Evolutionary conservation across 2,113 vertebrate species (phyloP).

Genomic region (Onychorhynchus coronatus): DNA sequence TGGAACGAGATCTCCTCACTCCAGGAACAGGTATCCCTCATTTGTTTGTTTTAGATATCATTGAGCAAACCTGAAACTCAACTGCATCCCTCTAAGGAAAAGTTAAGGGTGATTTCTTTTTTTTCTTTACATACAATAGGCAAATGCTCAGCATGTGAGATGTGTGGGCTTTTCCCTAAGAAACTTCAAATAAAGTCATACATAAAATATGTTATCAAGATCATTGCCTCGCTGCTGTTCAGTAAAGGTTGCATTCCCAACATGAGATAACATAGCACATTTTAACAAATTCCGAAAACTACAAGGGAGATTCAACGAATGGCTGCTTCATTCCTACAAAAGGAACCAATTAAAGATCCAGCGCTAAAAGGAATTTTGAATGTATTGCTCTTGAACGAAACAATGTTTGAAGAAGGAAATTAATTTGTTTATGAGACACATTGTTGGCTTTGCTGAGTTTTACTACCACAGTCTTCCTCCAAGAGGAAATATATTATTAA

Average conservation of each 20-base stretch:
- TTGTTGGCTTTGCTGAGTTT: constrained; percentile 47
- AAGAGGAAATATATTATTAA: constrained; percentile 44
- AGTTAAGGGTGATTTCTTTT: background rate
- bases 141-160: background rate
- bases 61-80: background rate
- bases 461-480: constrained; percentile 43
- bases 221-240: background rate
- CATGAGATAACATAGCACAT: background rate
- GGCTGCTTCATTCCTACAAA: background rate
- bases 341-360: background rate
- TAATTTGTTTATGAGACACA: constrained; percentile 35
- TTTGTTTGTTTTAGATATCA: background rate
- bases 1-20: background rate
- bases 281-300: background rate
- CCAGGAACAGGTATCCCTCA: background rate
- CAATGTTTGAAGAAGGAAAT: constrained; percentile 53
- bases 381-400: constrained; percentile 30
- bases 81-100: background rate
- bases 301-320: background rate
- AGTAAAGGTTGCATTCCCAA: background rate
- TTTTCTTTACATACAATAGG: background rate
- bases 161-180: background rate
- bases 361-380: background rate
- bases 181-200: background rate
- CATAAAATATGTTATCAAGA: background rate